Base-by-base conservation (phyloP, 2,113 vertebrate genomes). In the Acrocephalus arundinaceus region DNA sequence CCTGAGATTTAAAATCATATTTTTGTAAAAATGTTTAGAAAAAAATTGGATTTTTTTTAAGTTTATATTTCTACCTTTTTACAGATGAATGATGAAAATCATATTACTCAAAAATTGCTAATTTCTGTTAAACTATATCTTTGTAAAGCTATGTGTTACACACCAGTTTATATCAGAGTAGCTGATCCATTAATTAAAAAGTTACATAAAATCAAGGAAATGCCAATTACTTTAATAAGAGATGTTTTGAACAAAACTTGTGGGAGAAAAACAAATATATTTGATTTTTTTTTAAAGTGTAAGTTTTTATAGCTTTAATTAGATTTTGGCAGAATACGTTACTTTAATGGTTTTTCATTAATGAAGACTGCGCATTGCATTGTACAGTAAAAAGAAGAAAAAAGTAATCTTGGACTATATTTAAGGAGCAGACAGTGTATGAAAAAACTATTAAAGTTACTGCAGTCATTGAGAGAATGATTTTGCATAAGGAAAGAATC, bases 301-400 rank as follows among this genome's bases (percentile, higher is more conserved):
- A 95, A 93, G 54, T 95, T 95, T 97, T 96, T 97, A 83, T 97
- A 87, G 66, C 91, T 98, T 97, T 97, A 98, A 98, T 98, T 98
- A 98, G 94, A 96, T 97, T 97, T 97, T 96, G 96, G 91, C 73
- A 37, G 96, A 98, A 97, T 97, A 97, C 90, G 85, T 97, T 98
- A 96, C 96, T 97, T 97, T 97, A 98, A 98, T 97, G 91, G 63
- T 75, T 97, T 97, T 97, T 97, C 94, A 92, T 98, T 97, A 98
- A 97, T 97, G 95, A 98, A 93, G 89, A 78, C 83, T 95, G 94
- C 93, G 93, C 92, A 90, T 97, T 98, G 94, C 97, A 97, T 97
- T 82, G 67, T 96, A 94, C 95, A 93, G 86, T 96, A 68, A 80
- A 84, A 97, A 92, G 93, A 93, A 97, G 96, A 37, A 96, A 96